phyloP scores from a whole-genome alignment of 2,797 vertebrate genomes.

The Helarctos malayanus region DNA sequence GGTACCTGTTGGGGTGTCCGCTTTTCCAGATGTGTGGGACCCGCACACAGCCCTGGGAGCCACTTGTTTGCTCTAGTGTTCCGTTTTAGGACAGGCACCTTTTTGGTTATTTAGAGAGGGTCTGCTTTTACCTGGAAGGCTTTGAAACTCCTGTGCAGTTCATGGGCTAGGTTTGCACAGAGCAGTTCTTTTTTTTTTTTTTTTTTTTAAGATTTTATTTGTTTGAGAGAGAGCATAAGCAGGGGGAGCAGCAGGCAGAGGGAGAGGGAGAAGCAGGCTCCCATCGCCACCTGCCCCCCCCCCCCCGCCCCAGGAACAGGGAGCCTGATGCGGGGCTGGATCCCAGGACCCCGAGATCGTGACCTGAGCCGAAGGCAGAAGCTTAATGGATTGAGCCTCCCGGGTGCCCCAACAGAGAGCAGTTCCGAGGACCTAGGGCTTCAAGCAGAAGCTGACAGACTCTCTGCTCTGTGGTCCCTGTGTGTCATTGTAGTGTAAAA shows the following conservation, averaged over 20 bases:
- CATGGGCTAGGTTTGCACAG: background rate
- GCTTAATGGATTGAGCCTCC: background rate
- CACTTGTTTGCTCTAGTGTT: background rate
- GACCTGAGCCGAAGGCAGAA: background rate
- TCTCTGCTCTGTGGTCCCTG: background rate
- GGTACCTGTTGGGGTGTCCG: background rate
- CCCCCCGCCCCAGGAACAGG: too few species aligned
- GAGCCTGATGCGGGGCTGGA: too few species aligned
- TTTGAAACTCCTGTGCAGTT: background rate
- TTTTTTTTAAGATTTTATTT: too few species aligned
- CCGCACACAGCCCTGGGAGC: background rate
- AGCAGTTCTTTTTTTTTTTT: background rate
- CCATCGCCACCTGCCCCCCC: too few species aligned
- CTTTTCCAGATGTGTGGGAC: background rate
- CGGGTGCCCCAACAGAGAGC: background rate
- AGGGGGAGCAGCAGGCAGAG: too few species aligned
- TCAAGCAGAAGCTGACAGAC: background rate
- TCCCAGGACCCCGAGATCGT: background rate
- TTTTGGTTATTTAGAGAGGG: background rate
- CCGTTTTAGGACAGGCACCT: background rate
- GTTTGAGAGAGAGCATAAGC: too few species aligned
- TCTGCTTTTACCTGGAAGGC: slow-evolving; percentile 37
- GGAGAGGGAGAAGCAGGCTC: too few species aligned
- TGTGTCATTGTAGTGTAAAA: background rate
- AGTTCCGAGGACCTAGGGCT: background rate